phyloP scores from a whole-genome alignment of 64 coral and sea anemone genomes.

The Actinia tenebrosa region DNA sequence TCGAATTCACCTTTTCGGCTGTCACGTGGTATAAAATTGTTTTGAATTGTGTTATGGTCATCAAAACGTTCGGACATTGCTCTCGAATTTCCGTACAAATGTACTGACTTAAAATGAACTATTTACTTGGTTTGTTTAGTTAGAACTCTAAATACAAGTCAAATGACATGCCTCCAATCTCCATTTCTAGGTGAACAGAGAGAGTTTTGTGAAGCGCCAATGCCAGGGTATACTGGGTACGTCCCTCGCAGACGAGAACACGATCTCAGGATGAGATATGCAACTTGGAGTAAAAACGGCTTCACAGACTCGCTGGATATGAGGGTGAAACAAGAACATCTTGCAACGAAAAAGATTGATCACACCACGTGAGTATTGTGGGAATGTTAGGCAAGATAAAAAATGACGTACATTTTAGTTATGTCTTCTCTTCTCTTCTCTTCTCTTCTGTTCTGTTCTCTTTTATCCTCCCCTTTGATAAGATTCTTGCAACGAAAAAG shows the following conservation, averaged over 20 bases:
- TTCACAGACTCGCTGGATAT: conserved; percentile 80
- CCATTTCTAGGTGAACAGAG: conserved; percentile 60
- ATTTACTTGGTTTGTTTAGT: too few species aligned
- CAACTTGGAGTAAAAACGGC: conserved; percentile 62
- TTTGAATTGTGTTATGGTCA: too few species aligned
- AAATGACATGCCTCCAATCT: too few species aligned
- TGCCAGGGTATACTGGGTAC: conserved; percentile 84
- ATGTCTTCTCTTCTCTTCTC: background rate
- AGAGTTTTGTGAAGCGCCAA: conserved; percentile 65
- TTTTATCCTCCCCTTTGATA: too few species aligned
- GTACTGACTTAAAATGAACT: too few species aligned
- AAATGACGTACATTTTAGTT: background rate
- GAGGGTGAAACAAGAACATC: conserved; percentile 65
- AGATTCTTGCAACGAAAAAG: conserved; percentile 54
- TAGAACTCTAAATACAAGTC: too few species aligned
- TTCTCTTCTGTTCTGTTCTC: background rate
- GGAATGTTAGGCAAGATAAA: background rate
- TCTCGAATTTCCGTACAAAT: too few species aligned
- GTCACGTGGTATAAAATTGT: too few species aligned
- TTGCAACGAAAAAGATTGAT: conserved; percentile 60
- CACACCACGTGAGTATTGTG: conserved; percentile 34
- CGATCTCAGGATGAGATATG: conserved; percentile 79
- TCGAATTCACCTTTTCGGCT: too few species aligned
- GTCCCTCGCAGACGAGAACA: conserved; percentile 75
- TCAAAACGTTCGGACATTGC: too few species aligned